Conservation (phyloP, 1,140 invertebrate species). For the Bombus picipes region DNA sequence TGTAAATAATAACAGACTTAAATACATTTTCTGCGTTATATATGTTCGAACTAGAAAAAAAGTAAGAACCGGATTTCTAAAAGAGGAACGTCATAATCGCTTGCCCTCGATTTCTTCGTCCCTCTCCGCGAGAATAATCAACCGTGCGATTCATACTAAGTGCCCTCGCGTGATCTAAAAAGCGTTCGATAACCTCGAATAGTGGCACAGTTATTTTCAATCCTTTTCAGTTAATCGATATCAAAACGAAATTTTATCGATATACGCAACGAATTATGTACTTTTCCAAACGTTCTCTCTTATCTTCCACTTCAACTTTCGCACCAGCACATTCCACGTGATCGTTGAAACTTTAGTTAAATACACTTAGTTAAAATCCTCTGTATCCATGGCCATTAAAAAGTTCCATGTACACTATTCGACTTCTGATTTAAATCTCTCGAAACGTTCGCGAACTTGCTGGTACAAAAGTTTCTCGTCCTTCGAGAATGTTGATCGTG, state of each 20-base stretch:
- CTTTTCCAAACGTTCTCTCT: neutral
- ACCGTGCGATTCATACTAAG: neutral
- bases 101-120: constrained; percentile 6
- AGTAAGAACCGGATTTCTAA: neutral
- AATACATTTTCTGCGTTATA: no score
- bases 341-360: neutral
- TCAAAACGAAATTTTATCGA: neutral
- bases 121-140: neutral
- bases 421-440: neutral
- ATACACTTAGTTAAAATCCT: neutral
- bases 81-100: neutral
- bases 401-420: neutral
- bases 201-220: neutral
- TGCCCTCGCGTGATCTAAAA: neutral
- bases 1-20: no score
- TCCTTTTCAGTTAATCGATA: neutral
- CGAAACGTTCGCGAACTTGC: neutral
- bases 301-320: neutral
- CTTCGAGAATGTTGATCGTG: neutral
- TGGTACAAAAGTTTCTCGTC: neutral
- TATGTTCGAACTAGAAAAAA: neutral
- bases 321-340: neutral
- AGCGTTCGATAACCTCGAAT: constrained; percentile 19
- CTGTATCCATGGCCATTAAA: neutral
- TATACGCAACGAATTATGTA: neutral